Conservation (phyloP, 2,113 vertebrate species). For the Hippocampus barbouri region DNA sequence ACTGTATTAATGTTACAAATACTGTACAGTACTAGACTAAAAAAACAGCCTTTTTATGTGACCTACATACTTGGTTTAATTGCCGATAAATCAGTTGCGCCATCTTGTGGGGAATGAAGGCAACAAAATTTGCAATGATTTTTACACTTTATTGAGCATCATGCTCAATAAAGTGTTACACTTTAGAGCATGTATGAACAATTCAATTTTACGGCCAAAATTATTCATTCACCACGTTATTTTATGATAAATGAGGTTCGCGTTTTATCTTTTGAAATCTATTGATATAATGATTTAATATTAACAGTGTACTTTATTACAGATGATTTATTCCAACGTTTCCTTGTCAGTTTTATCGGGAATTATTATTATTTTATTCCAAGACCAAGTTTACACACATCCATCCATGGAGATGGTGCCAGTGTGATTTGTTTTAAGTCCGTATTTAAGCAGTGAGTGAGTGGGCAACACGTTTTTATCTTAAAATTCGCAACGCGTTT, state of each 20-base stretch:
- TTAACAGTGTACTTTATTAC: not conserved
- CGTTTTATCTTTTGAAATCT: not conserved
- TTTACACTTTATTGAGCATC: not conserved
- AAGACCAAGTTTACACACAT: too few species aligned
- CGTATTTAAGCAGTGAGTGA: not conserved
- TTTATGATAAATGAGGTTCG: not conserved
- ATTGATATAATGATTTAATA: not conserved
- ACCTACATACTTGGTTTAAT: constrained; percentile 15
- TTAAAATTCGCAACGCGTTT: too few species aligned
- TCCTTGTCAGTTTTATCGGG: too few species aligned
- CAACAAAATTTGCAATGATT: not conserved
- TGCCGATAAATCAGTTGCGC: constrained; percentile 4
- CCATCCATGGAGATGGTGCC: too few species aligned
- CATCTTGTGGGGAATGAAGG: constrained; percentile 1
- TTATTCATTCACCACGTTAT: too few species aligned
- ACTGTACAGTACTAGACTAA: not conserved
- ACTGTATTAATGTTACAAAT: not conserved
- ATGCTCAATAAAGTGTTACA: not conserved
- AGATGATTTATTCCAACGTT: not conserved
- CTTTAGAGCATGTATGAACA: not conserved
- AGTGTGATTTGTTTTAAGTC: not conserved
- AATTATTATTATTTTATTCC: too few species aligned
- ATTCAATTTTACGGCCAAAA: too few species aligned
- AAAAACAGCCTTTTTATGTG: not conserved
- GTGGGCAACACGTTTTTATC: too few species aligned